These are phyloP conservation scores for Ageneiosus marmoratus DNA, from an alignment of 2,113 vertebrate species.

Conservation along the genomic window DNA sequence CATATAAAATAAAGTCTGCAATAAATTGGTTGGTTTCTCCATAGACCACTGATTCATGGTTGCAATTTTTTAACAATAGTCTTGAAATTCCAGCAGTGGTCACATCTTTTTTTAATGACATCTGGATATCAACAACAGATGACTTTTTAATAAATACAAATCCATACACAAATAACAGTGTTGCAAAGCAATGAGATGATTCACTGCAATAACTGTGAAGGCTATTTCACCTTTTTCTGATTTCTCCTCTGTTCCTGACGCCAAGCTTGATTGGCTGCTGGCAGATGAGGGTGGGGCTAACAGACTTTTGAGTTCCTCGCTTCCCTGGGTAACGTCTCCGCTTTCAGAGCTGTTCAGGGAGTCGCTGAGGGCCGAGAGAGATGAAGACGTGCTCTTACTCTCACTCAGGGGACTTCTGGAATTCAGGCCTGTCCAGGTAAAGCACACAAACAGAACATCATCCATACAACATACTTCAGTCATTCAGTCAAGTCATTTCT, in stretches of 20 bases:
- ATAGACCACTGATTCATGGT: not conserved
- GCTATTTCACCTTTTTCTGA: constrained; percentile 87
- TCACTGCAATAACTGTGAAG: not conserved
- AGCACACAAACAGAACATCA: not conserved
- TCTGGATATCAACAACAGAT: not conserved
- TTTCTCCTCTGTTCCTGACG: constrained; percentile 88
- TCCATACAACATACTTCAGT: not conserved
- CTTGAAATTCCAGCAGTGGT: no score
- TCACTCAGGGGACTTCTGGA: constrained; percentile 89
- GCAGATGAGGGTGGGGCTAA: constrained; percentile 88
- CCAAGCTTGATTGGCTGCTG: constrained; percentile 85
- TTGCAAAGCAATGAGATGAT: not conserved
- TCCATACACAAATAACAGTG: not conserved
- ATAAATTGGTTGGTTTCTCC: not conserved
- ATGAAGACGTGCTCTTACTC: constrained; percentile 89
- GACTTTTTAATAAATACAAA: not conserved
- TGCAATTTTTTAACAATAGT: not conserved
- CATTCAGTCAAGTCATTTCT: no score
- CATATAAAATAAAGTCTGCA: not conserved
- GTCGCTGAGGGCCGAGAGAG: constrained; percentile 93
- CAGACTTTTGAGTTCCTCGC: constrained; percentile 85
- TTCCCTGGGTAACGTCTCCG: constrained; percentile 82
- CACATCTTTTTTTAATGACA: no score
- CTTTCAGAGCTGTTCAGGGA: constrained; percentile 95
- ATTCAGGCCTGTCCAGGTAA: constrained; percentile 66